phyloP scores from a whole-genome alignment of 2,797 vertebrate species.

The Pteronotus mesoamericanus region DNA sequence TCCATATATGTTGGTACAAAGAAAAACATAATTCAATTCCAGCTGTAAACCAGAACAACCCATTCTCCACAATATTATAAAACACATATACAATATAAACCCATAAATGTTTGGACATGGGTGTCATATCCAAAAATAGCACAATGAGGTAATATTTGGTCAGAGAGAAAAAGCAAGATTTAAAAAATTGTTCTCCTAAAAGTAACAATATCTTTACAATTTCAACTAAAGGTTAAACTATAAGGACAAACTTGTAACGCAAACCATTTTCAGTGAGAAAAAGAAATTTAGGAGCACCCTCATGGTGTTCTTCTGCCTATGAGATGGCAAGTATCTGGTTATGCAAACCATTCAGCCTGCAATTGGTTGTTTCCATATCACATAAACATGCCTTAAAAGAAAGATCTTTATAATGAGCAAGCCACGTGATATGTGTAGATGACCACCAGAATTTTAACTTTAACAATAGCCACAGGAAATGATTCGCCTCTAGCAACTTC shows the following conservation, averaged over 20 bases:
- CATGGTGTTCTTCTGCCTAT: not conserved
- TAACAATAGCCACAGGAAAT: conserved; percentile 39
- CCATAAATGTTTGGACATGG: not conserved
- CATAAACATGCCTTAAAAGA: conserved; percentile 42
- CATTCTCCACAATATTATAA: conserved; percentile 12
- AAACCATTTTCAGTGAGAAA: conserved; percentile 24
- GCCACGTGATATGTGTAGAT: not conserved
- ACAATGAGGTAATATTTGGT: not conserved
- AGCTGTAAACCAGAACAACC: conserved; percentile 46
- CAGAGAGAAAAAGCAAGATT: not conserved
- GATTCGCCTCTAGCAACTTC: conserved; percentile 47
- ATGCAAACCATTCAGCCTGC: conserved; percentile 39
- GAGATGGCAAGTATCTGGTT: conserved; percentile 20
- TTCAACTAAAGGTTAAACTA: conserved; percentile 21
- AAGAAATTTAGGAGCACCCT: not conserved
- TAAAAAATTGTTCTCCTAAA: conserved; percentile 14
- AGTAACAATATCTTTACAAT: not conserved
- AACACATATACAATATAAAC: conserved; percentile 7
- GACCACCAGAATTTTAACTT: conserved; percentile 23
- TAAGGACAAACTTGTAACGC: not conserved
- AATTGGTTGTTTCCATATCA: conserved; percentile 28
- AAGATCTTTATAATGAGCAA: conserved; percentile 19
- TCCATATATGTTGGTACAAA: conserved; percentile 27
- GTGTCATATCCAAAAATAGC: not conserved
- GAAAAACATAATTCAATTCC: conserved; percentile 51